phyloP scores from a whole-genome alignment of 2,113 vertebrate species.

The Psilopsiagon aymara region DNA sequence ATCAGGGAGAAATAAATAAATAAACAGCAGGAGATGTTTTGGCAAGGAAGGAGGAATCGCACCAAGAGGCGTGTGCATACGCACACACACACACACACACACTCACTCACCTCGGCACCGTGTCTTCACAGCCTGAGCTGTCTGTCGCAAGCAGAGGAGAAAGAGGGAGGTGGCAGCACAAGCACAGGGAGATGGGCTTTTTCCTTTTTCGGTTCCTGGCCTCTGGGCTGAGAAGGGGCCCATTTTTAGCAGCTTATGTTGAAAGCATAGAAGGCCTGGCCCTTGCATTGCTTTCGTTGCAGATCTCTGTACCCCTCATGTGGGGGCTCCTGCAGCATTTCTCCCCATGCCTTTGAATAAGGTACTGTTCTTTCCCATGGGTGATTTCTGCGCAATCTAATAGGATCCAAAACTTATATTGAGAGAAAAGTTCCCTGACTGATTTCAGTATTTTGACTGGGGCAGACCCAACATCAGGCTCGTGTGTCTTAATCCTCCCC shows the following conservation, averaged over 20 bases:
- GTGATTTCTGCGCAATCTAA: not conserved
- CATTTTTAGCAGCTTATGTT: not conserved
- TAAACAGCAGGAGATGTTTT: conserved; percentile 75
- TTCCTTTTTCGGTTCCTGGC: not conserved
- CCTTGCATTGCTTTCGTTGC: not conserved
- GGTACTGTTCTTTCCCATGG: not conserved
- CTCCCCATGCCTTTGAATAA: not conserved
- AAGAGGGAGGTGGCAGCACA: conserved; percentile 47
- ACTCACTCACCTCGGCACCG: not conserved
- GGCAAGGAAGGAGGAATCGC: conserved; percentile 67
- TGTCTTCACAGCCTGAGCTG: not conserved
- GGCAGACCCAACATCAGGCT: not conserved
- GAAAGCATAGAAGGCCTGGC: not conserved
- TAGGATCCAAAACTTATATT: not conserved
- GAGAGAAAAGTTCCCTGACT: not conserved
- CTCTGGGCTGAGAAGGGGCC: not conserved
- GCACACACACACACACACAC: not conserved
- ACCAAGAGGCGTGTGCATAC: conserved; percentile 37
- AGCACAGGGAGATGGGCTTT: not conserved
- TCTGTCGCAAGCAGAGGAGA: not conserved
- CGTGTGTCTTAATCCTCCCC: not conserved
- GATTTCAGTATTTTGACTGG: not conserved
- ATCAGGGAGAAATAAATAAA: conserved; percentile 81
- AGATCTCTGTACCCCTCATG: not conserved
- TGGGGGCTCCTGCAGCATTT: not conserved